Evolutionary conservation across 23 tunicate genomes (phyloP).

Genomic region (Oikopleura vanhoeffeni): DNA sequence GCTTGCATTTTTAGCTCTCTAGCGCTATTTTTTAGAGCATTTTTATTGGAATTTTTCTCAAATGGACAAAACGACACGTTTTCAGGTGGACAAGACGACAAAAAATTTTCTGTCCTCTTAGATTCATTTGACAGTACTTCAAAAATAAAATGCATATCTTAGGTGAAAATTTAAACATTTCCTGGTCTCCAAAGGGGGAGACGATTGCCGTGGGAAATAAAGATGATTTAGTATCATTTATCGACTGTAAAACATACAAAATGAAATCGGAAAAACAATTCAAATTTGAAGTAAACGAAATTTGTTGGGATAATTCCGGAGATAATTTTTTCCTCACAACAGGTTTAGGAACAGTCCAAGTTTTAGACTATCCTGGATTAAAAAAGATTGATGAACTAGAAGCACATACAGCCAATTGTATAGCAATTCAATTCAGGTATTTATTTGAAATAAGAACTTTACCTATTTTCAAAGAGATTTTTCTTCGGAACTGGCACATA

Average conservation of each 20-base stretch:
- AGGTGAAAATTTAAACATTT: constrained; percentile 97
- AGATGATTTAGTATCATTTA: constrained; percentile 78
- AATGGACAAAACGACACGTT: no score
- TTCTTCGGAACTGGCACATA: no score
- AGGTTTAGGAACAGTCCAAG: constrained; percentile 56
- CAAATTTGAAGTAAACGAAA: constrained; percentile 98
- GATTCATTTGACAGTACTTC: no score
- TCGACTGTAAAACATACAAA: constrained; percentile 71
- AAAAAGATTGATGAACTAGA: constrained; percentile 41
- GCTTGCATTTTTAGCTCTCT: no score
- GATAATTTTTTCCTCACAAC: constrained; percentile 86
- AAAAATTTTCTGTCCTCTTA: no score
- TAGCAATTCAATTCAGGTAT: constrained; percentile 71
- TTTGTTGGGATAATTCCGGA: constrained; percentile 73
- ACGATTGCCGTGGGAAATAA: constrained; percentile 94
- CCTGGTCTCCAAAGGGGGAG: constrained; percentile 90
- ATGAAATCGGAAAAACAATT: constrained; percentile 58
- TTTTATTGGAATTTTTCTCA: no score
- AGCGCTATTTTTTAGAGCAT: no score
- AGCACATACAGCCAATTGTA: constrained; percentile 96
- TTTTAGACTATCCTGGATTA: constrained; percentile 62
- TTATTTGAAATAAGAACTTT: background rate
- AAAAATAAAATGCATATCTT: background rate
- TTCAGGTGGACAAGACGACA: no score
- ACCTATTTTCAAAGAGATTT: no score